Evolutionary conservation across 2,797 vertebrate genomes (phyloP).

Genomic region (Calcarius lapponicus): DNA sequence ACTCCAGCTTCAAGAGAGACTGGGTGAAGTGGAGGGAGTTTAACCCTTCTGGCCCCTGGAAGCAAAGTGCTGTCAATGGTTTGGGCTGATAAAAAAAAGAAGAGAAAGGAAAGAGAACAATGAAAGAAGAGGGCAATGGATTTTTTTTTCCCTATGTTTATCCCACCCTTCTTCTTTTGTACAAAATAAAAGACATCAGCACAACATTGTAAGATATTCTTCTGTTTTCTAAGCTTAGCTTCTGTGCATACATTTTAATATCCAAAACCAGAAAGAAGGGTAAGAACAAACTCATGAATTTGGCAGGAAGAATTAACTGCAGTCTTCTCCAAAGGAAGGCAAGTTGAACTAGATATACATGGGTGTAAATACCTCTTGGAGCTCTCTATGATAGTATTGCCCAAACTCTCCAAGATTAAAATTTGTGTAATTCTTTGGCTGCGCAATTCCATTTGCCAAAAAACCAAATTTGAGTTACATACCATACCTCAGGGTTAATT

Average conservation of each 20-base stretch:
- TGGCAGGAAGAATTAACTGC: neutral
- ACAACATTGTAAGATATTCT: fast-evolving
- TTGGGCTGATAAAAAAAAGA: neutral
- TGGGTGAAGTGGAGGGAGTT: neutral
- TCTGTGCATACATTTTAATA: neutral
- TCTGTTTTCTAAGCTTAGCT: neutral
- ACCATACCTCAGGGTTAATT: neutral
- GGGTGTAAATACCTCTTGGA: neutral
- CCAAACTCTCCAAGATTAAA: neutral
- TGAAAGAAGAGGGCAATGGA: neutral
- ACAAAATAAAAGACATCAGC: neutral
- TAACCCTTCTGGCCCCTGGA: conserved; percentile 10
- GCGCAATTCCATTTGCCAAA: neutral
- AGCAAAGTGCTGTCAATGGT: neutral
- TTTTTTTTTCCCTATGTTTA: too few species aligned
- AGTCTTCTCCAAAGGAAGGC: neutral
- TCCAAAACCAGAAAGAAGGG: neutral
- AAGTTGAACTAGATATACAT: neutral
- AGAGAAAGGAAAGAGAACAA: neutral
- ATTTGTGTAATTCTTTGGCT: neutral
- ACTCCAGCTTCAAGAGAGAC: conserved; percentile 51
- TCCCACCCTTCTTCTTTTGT: neutral
- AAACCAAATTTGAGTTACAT: neutral
- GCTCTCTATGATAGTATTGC: neutral
- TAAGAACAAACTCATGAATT: neutral